A percentile compares a stretch with the other conserved stretches of the same genome.
Evolutionary conservation across 1,140 invertebrate genomes (phyloP).

Genomic region (Subanguina moxae): DNA sequence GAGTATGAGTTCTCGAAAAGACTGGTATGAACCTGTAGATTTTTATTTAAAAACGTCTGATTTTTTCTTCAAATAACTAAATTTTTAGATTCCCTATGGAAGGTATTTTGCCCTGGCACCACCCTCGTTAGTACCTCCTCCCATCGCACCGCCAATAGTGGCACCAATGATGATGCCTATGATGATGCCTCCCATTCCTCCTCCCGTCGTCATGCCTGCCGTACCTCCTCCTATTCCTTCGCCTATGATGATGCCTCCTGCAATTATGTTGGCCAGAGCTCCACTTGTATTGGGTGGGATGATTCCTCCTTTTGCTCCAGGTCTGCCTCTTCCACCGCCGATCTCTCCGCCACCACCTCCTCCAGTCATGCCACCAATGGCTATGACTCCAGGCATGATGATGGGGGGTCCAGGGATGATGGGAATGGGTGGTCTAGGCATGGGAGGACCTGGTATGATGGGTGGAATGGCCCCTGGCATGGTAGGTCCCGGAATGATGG

Average conservation of each 20-base stretch:
- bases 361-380: not conserved
- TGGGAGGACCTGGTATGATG: not conserved
- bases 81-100: slow-evolving; percentile 9
- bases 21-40: too few relatives aligned
- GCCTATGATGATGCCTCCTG: not conserved
- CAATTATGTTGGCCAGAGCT: not conserved
- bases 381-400: not conserved
- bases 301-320: not conserved
- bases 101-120: not conserved
- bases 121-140: not conserved
- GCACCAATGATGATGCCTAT: slow-evolving; percentile 1
- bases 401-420: slow-evolving; percentile 1
- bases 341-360: not conserved
- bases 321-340: not conserved
- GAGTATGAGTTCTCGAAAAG: too few relatives aligned
- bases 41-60: not conserved
- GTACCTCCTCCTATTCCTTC: not conserved
- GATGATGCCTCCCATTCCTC: slow-evolving; percentile 5
- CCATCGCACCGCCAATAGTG: not conserved
- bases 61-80: not conserved
- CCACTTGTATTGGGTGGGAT: not conserved
- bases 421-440: not conserved
- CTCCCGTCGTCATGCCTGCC: not conserved
- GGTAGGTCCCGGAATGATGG: not conserved
- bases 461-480: not conserved